Evolutionary conservation across 2,113 vertebrate species (phyloP), one percentile per base, ranked within the genome.

Genomic region (Platysternon megacephalum): DNA sequence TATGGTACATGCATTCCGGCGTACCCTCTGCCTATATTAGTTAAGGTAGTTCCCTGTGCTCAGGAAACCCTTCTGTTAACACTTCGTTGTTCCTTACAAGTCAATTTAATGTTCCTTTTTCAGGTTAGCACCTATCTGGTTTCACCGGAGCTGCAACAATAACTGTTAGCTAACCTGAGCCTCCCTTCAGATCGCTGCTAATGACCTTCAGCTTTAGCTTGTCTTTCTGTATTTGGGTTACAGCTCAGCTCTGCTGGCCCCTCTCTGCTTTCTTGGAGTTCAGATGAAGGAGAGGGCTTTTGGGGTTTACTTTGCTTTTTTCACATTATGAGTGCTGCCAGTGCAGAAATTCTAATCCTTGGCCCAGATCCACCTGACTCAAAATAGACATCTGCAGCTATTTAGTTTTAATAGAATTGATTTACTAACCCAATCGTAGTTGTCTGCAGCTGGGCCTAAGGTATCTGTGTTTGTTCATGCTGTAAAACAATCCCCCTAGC

Each of bases 341-440:
- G 28, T 61, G 85, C 85, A 92, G 79, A 92, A 92, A 92, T 61
- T 83, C 85, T 87, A 92, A 87, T 53, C 79, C 68, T 61, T 92
- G 90, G 85, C 90, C 28, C 46, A 82, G 68, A 29, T 87, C 85
- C 85, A 83, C 90, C 58, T 87, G 90, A 78, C 35, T 87, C 44
- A 87, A 51, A 91, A 42, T 80, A 80, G 86, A 82, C 90, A 92
- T 87, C 90, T 92, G 90, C 90, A 92, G 82, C 53, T 49, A 87
- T 82, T 91, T 83, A 87, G 65, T 87, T 91, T 72, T 83, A 78
- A 87, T 83, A 92, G 79, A 92, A 82, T 61, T 87, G 91, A 78
- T 65, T 84, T 88, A 55, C 81, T 68, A 88, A 68, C 81, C 32
- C 12, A 80, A 42, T 87, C 13, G 28, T 84, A 26, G 65, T 68